Conservation (phyloP, 1,140 invertebrate species). For the Ceratitis capitata region DNA sequence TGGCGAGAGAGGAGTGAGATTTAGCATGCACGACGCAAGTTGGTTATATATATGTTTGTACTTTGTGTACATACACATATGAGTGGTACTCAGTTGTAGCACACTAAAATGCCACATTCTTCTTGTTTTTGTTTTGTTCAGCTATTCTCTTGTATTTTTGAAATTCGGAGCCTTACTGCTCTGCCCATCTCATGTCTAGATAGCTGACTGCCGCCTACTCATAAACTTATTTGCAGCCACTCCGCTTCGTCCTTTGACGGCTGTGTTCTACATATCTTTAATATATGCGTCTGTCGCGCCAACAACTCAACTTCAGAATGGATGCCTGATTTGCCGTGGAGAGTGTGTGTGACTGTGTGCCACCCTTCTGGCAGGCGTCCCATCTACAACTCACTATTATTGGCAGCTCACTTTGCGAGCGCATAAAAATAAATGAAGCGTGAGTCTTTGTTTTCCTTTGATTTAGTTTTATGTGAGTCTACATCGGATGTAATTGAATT, state of each 20-base stretch:
- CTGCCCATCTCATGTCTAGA: neutral
- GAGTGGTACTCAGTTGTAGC: no score
- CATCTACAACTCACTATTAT: neutral
- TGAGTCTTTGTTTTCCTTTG: slow-evolving; percentile 65
- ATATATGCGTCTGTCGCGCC: slow-evolving; percentile 6
- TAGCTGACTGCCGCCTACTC: neutral
- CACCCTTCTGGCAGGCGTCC: neutral
- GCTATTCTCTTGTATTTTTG: neutral
- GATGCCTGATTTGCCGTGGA: neutral
- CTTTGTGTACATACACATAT: neutral
- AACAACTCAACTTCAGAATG: neutral
- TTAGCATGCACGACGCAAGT: no score
- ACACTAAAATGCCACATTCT: neutral
- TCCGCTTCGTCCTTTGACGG: no score
- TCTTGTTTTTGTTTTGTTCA: neutral
- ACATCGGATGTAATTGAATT: slow-evolving; percentile 66
- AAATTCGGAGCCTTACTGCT: neutral
- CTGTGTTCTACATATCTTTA: no score
- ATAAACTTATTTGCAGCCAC: no score
- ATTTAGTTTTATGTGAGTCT: slow-evolving; percentile 66
- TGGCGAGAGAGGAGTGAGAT: neutral
- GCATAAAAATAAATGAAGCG: slow-evolving; percentile 61
- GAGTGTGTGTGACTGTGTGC: neutral
- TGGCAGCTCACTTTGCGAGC: slow-evolving; percentile 37
- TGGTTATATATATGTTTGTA: no score